These are phyloP conservation scores for Mirza zaza DNA, from an alignment of 2,113 vertebrate genomes.

Conservation along the genomic window DNA sequence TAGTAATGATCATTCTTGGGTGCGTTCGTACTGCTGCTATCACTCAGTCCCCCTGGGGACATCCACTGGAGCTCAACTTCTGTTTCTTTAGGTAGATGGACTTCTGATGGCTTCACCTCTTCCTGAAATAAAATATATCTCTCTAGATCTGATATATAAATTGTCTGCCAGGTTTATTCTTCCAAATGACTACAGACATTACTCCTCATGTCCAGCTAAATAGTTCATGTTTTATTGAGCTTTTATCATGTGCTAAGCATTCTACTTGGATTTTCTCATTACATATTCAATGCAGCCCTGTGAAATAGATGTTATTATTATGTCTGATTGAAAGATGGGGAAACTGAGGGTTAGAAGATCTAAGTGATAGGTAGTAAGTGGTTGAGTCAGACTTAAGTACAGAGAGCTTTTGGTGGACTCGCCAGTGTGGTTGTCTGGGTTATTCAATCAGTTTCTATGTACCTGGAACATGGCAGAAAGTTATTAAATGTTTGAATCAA, in stretches of 20 bases:
- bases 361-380: neutral
- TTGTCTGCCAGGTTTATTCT: neutral
- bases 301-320: neutral
- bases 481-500: neutral
- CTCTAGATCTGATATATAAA: neutral
- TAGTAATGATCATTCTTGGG: neutral
- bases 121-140: neutral
- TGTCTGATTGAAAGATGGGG: neutral
- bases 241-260: neutral
- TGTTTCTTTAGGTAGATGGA: neutral
- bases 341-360: neutral
- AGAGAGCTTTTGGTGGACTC: neutral
- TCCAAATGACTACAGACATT: neutral
- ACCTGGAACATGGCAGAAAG: neutral
- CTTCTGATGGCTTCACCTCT: neutral
- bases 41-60: neutral
- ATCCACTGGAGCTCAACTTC: neutral
- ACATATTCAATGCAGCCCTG: neutral
- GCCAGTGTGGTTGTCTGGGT: neutral
- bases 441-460: neutral
- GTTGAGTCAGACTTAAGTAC: neutral
- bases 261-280: neutral
- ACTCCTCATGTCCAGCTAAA: neutral
- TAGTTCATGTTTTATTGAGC: neutral
- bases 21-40: neutral